phyloP scores from a whole-genome alignment of 2,888 invertebrate species.

The Julus scandinavius region DNA sequence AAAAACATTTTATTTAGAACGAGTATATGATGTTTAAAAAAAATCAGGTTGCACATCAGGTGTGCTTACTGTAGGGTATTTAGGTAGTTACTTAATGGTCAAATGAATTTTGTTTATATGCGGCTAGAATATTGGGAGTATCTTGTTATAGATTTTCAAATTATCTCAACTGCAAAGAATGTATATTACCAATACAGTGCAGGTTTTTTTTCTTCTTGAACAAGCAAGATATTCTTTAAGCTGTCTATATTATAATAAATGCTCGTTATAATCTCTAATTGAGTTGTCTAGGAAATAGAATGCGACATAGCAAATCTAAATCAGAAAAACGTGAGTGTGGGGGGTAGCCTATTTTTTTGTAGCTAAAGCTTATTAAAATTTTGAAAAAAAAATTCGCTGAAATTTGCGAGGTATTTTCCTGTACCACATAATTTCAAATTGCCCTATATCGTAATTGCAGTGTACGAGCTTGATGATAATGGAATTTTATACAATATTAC shows the following conservation, averaged over 20 bases:
- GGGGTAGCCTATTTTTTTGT: neutral
- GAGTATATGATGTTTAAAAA: too few species aligned
- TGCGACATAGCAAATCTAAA: neutral
- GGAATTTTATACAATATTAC: neutral
- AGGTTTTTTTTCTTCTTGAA: neutral
- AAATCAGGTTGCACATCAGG: too few species aligned
- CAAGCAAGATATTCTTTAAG: neutral
- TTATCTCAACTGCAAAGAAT: neutral
- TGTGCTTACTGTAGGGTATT: too few species aligned
- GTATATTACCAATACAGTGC: neutral
- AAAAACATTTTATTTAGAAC: too few species aligned
- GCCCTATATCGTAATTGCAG: neutral
- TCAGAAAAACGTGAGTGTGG: slow-evolving; percentile 11
- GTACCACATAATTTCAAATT: slow-evolving; percentile 1
- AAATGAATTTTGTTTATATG: too few species aligned
- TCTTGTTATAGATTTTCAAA: neutral
- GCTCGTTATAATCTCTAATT: slow-evolving; percentile 1
- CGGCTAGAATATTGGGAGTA: neutral
- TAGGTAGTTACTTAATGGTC: too few species aligned
- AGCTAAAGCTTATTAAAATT: neutral
- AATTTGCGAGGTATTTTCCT: slow-evolving; percentile 5
- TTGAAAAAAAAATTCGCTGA: neutral
- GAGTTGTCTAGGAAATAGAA: slow-evolving; percentile 27
- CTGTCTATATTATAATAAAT: neutral
- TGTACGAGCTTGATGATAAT: neutral